phyloP scores from a whole-genome alignment of 1,140 invertebrate genomes.

The Battus philenor region DNA sequence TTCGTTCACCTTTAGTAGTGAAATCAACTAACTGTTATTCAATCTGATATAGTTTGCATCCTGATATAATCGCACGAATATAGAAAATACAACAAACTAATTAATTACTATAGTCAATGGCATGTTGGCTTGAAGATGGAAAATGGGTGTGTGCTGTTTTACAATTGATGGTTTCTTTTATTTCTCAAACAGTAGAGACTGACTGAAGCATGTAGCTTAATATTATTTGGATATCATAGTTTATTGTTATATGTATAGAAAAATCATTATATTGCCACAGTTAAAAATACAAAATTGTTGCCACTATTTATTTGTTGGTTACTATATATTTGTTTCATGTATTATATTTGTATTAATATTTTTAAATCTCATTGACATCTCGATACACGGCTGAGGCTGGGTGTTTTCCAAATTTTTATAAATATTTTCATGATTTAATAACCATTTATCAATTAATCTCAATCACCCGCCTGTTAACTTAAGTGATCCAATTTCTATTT shows the following conservation, averaged over 20 bases:
- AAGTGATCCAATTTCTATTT: conserved; percentile 18
- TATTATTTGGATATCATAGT: neutral
- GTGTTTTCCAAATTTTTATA: conserved; percentile 53
- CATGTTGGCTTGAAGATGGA: conserved; percentile 28
- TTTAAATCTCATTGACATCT: conserved; percentile 32
- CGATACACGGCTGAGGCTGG: conserved; percentile 44
- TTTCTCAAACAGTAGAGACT: conserved; percentile 27
- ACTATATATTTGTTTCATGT: conserved; percentile 12
- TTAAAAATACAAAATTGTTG: conserved; percentile 25
- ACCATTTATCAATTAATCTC: conserved; percentile 24
- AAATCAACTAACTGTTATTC: too few species aligned
- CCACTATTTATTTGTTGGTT: conserved; percentile 30
- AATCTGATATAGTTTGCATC: conserved; percentile 13
- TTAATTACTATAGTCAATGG: conserved; percentile 16
- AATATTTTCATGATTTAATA: conserved; percentile 37
- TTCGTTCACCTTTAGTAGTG: too few species aligned
- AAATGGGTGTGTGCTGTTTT: conserved; percentile 31
- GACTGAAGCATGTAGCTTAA: conserved; percentile 50
- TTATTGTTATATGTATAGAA: too few species aligned
- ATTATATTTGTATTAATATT: conserved; percentile 18
- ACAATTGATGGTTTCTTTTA: conserved; percentile 13
- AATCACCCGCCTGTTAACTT: conserved; percentile 20
- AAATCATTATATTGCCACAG: neutral
- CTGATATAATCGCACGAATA: conserved; percentile 11
- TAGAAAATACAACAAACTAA: conserved; percentile 6